Evolutionary conservation across 2,888 invertebrate genomes (phyloP), one percentile per base, ranked within the genome.

Genomic region (Hermaeophaga mercurialis): DNA sequence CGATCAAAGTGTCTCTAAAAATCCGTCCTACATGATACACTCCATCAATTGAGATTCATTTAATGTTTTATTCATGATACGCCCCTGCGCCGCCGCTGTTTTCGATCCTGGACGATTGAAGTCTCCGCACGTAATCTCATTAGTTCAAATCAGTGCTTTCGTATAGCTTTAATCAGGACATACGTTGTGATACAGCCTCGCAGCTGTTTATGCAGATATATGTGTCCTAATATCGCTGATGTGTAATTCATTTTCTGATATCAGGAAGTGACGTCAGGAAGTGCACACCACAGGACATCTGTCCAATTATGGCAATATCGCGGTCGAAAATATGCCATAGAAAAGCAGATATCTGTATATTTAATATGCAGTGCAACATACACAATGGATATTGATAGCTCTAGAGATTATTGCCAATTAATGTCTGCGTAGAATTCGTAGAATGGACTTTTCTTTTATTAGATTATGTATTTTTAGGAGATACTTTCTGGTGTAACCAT

Each of bases 141-240:
- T 66, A 68, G 66, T 64, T 63, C 66, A 61, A 66, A 58, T 62
- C 68, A 66, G 60, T 66, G 65, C 65, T 62, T 63, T 59, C 65
- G 57, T 64, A 68, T 68, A 62, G 64, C 64, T 59, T 65, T 66
- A 66, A 68, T 68, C 66, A 64, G 63, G 58, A 52, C 61, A 50
- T 47, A 64, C 61, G 63, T 64, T 60, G 46, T 38, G 59, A 59
- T 59, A 56, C 61, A 65, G 65, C 63, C 61, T 59, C 33, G 46
- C 58, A 38, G 48, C 54, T 61, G 54, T 58, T 31, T 45, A 38
- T 50, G 22, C 49, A 50, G 49, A 50, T 55, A 53, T 31, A 53
- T 53, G 36, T 45, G 53, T 53, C 38, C 50, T 50, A 60, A 56
- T 61, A 66, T 60, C 55, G 58, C 58, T 61, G 61, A 65, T 60